Evolutionary conservation across 2,888 invertebrate genomes (phyloP).

Genomic region (Bimastos eiseni): DNA sequence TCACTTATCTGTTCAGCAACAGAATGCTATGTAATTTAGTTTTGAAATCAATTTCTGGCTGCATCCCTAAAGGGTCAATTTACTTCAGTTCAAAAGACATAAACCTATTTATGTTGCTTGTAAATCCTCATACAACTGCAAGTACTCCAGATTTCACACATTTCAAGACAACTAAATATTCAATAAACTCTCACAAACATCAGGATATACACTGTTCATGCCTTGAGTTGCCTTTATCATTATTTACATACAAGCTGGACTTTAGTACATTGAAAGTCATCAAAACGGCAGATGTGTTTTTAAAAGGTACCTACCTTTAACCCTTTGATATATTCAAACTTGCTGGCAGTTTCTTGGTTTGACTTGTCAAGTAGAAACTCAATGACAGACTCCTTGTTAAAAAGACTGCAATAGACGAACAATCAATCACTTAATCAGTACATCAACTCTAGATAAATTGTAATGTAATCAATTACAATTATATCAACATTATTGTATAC

Average conservation of each 20-base stretch:
- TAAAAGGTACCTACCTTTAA: constrained; percentile 71
- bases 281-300: neutral
- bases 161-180: neutral
- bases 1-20: neutral
- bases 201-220: neutral
- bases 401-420: constrained; percentile 67
- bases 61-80: neutral
- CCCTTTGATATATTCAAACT: constrained; percentile 74
- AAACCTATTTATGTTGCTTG: neutral
- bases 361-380: constrained; percentile 87
- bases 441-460: constrained; percentile 1
- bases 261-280: neutral
- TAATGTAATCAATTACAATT: neutral
- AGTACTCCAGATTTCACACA: neutral
- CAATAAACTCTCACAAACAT: neutral
- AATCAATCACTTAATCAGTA: neutral
- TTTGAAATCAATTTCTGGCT: neutral
- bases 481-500: neutral
- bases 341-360: constrained; percentile 55
- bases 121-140: neutral
- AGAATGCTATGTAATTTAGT: neutral
- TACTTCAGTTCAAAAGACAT: neutral
- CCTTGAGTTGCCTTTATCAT: neutral
- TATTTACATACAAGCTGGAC: neutral
- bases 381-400: constrained; percentile 89